Percentiles rank a stretch among this genome's conserved stretches.
phyloP scores from a whole-genome alignment of 2,888 invertebrate genomes.

The Beris morrisii region DNA sequence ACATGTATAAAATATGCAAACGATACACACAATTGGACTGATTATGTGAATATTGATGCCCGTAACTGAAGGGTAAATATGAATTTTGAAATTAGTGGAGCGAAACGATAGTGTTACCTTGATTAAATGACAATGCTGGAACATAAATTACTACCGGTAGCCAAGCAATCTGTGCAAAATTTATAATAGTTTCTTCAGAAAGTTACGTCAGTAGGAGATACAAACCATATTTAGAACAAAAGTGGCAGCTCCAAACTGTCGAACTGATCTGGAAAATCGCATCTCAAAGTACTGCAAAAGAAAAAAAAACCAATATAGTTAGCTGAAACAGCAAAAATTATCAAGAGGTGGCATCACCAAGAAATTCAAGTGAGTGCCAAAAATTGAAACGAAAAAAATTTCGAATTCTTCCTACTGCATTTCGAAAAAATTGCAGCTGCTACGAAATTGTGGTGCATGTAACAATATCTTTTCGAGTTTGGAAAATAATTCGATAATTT shows the following conservation, averaged over 20 bases:
- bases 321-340: no score
- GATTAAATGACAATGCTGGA: slow-evolving; percentile 77
- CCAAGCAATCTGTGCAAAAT: slow-evolving; percentile 46
- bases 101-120: slow-evolving; percentile 60
- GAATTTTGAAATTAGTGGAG: no score
- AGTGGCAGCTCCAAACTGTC: slow-evolving; percentile 70
- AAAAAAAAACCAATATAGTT: slow-evolving; percentile 34
- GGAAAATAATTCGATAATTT: no score
- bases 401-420: no score
- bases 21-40: slow-evolving; percentile 76
- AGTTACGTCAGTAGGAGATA: no score
- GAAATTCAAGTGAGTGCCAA: no score
- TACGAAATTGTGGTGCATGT: no score
- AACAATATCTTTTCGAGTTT: no score
- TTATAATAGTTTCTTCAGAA: not conserved
- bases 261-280: slow-evolving; percentile 69
- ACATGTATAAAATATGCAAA: slow-evolving; percentile 87
- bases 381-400: no score
- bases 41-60: slow-evolving; percentile 79
- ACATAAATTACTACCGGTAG: slow-evolving; percentile 64
- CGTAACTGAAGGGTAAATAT: slow-evolving; percentile 40
- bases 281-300: slow-evolving; percentile 69
- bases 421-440: no score
- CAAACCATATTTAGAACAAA: slow-evolving; percentile 68
- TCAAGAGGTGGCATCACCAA: no score